phyloP scores from a whole-genome alignment of 2,797 vertebrate genomes.

The Cryptoblepharus egeriae region DNA sequence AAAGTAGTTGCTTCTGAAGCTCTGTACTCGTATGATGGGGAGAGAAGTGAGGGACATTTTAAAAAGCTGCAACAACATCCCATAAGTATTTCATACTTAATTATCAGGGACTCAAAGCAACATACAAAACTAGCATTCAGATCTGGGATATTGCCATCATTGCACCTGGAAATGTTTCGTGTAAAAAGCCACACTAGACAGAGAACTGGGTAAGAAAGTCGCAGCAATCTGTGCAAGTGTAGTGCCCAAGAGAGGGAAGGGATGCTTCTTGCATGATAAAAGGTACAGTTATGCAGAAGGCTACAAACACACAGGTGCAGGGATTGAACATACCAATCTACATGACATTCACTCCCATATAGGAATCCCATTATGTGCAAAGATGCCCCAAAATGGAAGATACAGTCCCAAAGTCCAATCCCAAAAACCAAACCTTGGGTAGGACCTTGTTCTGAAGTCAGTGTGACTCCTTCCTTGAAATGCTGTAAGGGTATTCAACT shows the following conservation, averaged over 20 bases:
- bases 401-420: no score
- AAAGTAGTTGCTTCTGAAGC: neutral
- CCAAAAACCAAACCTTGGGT: no score
- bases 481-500: no score
- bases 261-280: neutral
- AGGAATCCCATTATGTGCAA: neutral
- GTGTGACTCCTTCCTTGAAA: no score
- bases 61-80: neutral
- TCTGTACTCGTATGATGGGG: no score
- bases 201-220: neutral
- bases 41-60: neutral
- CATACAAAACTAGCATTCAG: neutral
- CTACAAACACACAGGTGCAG: neutral
- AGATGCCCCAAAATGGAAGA: neutral
- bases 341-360: neutral
- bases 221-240: neutral
- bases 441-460: no score
- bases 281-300: neutral
- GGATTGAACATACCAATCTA: neutral
- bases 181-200: neutral
- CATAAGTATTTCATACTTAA: slow-evolving; percentile 11
- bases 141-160: no score
- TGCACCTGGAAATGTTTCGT: neutral
- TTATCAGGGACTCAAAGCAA: slow-evolving; percentile 3
- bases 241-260: neutral